Conservation (phyloP, 1,140 invertebrate species). For the Heliconius nattereri region DNA sequence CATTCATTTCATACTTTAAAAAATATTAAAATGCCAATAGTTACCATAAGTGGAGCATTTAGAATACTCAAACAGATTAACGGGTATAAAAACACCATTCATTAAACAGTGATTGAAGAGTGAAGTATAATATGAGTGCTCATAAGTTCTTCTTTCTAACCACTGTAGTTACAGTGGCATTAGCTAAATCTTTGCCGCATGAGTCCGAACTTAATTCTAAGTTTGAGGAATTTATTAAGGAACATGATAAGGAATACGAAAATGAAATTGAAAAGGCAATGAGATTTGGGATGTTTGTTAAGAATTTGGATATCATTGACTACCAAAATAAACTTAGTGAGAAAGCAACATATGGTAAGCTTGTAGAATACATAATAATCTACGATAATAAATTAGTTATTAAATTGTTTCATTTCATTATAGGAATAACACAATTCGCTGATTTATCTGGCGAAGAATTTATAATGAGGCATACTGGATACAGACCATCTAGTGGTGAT, state of each 20-base stretch:
- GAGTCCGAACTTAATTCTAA: background rate
- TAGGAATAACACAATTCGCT: constrained; percentile 11
- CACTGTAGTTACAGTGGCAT: background rate
- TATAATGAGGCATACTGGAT: constrained; percentile 3
- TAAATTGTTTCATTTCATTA: background rate
- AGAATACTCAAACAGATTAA: background rate
- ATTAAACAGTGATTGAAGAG: background rate
- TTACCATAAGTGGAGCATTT: background rate
- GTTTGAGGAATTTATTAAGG: background rate
- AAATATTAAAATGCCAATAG: background rate
- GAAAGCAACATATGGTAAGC: background rate
- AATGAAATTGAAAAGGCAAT: constrained; percentile 3
- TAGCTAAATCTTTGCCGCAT: background rate
- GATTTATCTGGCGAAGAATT: constrained; percentile 16
- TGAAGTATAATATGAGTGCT: background rate
- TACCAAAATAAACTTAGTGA: background rate
- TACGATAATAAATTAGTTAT: background rate
- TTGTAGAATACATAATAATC: background rate
- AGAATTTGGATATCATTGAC: background rate
- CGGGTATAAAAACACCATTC: constrained; percentile 24
- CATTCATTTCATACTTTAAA: background rate
- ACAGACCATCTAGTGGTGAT: background rate
- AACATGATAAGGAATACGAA: background rate
- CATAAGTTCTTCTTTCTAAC: background rate
- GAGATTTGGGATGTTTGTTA: background rate